Conservation (phyloP, 2,113 vertebrate species). For the Neotragus moschatus region DNA sequence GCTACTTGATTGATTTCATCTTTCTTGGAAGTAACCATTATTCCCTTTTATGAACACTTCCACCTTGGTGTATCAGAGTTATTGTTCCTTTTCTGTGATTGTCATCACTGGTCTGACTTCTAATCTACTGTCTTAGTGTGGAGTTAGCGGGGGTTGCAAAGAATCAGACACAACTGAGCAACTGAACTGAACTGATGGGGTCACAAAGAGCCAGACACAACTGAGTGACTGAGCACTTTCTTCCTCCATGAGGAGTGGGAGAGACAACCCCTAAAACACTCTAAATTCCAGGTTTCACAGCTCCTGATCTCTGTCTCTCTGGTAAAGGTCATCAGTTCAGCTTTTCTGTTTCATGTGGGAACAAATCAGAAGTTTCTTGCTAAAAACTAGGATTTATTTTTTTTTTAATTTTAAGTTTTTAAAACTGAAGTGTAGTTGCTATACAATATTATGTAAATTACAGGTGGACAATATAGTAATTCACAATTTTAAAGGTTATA, state of each 20-base stretch:
- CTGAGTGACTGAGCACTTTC: neutral
- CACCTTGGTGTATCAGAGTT: neutral
- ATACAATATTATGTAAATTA: neutral
- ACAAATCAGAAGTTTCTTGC: neutral
- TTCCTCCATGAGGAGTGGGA: neutral
- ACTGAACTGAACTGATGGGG: neutral
- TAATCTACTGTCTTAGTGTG: neutral
- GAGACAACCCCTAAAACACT: neutral
- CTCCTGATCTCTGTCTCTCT: neutral
- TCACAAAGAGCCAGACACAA: neutral
- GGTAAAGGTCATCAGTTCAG: neutral
- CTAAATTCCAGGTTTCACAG: neutral
- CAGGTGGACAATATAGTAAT: neutral
- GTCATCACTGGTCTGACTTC: neutral
- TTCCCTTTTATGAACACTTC: neutral
- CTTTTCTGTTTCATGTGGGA: neutral
- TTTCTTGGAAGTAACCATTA: neutral
- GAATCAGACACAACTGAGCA: neutral
- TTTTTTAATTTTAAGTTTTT: neutral
- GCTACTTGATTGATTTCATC: neutral
- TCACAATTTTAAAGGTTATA: neutral
- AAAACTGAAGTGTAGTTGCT: neutral
- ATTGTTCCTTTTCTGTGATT: neutral
- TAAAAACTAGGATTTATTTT: neutral
- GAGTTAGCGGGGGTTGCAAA: neutral